Percentiles rank a stretch among this genome's conserved stretches.
phyloP scores from a whole-genome alignment of 1,140 invertebrate genomes.

The Trinorchestia longiramus region DNA sequence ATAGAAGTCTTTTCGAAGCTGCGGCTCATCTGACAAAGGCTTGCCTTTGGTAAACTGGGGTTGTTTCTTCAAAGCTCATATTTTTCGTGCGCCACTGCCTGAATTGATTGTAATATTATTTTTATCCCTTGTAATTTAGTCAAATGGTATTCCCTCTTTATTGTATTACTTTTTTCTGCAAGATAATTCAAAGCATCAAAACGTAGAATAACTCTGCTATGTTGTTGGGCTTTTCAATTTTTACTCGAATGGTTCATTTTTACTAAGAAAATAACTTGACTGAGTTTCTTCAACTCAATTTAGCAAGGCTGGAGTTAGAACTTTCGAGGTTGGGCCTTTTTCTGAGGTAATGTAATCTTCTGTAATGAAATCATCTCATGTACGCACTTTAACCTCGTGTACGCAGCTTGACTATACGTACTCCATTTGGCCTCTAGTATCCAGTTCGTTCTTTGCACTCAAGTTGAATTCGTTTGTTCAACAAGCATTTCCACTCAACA shows the following conservation, averaged over 20 bases:
- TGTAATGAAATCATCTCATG: not conserved
- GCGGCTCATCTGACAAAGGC: not conserved
- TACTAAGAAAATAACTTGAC: not conserved
- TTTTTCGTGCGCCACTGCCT: too few species aligned
- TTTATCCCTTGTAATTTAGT: not conserved
- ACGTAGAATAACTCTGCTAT: too few species aligned
- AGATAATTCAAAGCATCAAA: too few species aligned
- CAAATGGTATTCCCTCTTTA: not conserved
- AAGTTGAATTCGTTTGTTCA: not conserved
- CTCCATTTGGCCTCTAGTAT: not conserved
- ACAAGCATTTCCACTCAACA: not conserved
- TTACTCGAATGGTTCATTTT: not conserved
- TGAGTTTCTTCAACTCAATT: not conserved
- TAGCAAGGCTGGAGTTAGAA: not conserved
- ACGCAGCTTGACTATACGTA: not conserved
- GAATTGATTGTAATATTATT: not conserved
- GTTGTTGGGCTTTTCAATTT: not conserved
- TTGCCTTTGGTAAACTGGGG: not conserved
- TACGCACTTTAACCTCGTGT: not conserved
- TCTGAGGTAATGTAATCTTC: not conserved
- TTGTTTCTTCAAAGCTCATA: too few species aligned
- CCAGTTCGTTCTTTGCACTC: not conserved
- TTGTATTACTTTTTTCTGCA: too few species aligned
- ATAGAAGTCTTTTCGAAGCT: not conserved
- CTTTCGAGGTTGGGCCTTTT: not conserved